Conservation (phyloP, 2,797 vertebrate genomes). For the Astyanax mexicanus region DNA sequence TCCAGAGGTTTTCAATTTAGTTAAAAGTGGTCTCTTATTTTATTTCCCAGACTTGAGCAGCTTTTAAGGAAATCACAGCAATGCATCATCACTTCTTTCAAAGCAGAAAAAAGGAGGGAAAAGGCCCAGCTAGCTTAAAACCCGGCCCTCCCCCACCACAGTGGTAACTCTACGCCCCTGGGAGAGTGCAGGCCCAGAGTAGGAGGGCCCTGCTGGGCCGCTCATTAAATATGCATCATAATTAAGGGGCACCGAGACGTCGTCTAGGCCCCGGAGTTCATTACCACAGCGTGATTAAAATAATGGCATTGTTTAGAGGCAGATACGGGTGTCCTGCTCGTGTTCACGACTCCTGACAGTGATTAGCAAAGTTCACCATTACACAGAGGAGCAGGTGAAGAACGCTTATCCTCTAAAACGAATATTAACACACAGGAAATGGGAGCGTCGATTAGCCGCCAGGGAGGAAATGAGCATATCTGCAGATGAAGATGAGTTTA, state of each 20-base stretch:
- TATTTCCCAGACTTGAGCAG: too few species aligned
- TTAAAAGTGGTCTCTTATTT: too few species aligned
- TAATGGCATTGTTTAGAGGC: constrained; percentile 27
- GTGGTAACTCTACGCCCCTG: constrained; percentile 56
- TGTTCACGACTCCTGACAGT: neutral
- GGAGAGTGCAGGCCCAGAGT: constrained; percentile 30
- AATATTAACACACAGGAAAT: neutral
- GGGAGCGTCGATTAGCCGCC: neutral
- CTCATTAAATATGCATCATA: constrained; percentile 63
- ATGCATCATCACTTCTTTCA: neutral
- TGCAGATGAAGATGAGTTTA: constrained; percentile 3
- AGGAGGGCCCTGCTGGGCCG: constrained; percentile 52
- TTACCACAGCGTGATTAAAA: constrained; percentile 45
- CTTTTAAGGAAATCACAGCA: neutral
- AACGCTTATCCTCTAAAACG: neutral
- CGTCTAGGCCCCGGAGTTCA: constrained; percentile 37
- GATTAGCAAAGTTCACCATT: constrained; percentile 4
- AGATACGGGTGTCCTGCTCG: constrained; percentile 14
- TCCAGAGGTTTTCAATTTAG: too few species aligned
- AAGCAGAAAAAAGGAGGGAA: constrained; percentile 35
- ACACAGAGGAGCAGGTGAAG: constrained; percentile 18
- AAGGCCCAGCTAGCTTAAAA: constrained; percentile 13
- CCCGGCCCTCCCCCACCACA: constrained; percentile 33
- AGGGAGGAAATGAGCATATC: constrained; percentile 3
- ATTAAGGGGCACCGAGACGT: constrained; percentile 34